Evolutionary conservation across 53 echinoderm and acorn worm genomes (phyloP).

Genomic region (Pentamera pediparva): DNA sequence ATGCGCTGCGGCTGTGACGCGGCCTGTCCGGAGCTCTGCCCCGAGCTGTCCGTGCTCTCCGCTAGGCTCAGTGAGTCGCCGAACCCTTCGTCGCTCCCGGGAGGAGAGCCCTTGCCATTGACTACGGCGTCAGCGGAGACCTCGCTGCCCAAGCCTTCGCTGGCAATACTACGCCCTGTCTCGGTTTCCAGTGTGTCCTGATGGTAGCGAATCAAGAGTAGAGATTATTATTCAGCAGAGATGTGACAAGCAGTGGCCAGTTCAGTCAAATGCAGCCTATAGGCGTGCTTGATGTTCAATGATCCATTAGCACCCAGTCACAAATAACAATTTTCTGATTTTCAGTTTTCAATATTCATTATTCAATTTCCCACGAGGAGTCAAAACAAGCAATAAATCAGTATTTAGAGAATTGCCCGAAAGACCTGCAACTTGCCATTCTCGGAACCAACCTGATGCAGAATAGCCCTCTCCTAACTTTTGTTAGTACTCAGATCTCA

Average conservation of each 20-base stretch:
- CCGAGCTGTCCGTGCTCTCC: constrained; percentile 45
- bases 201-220: too few species aligned
- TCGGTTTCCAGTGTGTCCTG: constrained; percentile 69
- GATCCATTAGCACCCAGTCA: background rate
- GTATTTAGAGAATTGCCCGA: too few species aligned
- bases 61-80: constrained; percentile 72
- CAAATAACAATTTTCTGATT: background rate
- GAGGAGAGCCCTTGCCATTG: constrained; percentile 53
- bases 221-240: too few species aligned
- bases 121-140: constrained; percentile 50
- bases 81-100: constrained; percentile 77
- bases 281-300: background rate
- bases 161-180: constrained; percentile 65
- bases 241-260: too few species aligned
- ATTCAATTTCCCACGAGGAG: background rate
- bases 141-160: constrained; percentile 59
- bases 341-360: background rate
- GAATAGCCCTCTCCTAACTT: too few species aligned
- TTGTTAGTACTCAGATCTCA: too few species aligned
- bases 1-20: background rate
- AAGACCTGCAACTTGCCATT: too few species aligned
- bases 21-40: constrained; percentile 13
- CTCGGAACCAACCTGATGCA: too few species aligned
- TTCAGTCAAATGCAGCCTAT: too few species aligned
- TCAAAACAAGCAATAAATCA: background rate